Evolutionary conservation across 2,797 vertebrate genomes (phyloP).

Genomic region (Microcaecilia unicolor): DNA sequence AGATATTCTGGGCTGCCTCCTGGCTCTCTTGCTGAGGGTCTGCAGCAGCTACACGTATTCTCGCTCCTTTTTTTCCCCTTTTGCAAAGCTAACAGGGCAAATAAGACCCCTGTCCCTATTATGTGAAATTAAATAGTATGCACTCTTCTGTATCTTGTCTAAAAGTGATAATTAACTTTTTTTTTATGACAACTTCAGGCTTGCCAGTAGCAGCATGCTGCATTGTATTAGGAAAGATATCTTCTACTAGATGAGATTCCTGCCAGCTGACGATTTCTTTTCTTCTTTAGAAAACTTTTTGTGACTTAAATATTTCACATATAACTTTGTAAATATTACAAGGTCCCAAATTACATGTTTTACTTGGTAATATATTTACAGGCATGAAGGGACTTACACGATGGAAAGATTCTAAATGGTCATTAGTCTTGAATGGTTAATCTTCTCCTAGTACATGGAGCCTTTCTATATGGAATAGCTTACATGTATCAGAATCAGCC

Average conservation of each 20-base stretch:
- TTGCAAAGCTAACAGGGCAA: not conserved
- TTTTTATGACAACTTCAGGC: not conserved
- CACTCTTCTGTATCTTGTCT: slow-evolving; percentile 2
- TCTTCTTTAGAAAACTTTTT: not conserved
- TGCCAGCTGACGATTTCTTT: not conserved
- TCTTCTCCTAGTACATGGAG: too few species aligned
- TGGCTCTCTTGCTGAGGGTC: too few species aligned
- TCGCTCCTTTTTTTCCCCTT: not conserved
- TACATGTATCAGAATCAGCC: too few species aligned
- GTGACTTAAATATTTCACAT: not conserved
- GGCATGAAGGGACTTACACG: too few species aligned
- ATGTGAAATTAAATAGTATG: not conserved
- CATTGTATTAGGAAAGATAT: not conserved
- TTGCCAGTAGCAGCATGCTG: slow-evolving; percentile 7
- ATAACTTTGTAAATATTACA: too few species aligned
- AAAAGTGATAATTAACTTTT: slow-evolving; percentile 6
- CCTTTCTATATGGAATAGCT: too few species aligned
- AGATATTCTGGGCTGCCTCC: too few species aligned
- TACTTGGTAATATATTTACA: too few species aligned
- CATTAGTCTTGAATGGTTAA: too few species aligned
- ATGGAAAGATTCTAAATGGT: too few species aligned
- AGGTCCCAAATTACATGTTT: too few species aligned
- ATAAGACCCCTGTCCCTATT: not conserved
- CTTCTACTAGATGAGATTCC: not conserved
- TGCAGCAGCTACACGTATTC: too few species aligned